phyloP scores from a whole-genome alignment of 2,888 invertebrate species.

The Chrysolina haemoptera region DNA sequence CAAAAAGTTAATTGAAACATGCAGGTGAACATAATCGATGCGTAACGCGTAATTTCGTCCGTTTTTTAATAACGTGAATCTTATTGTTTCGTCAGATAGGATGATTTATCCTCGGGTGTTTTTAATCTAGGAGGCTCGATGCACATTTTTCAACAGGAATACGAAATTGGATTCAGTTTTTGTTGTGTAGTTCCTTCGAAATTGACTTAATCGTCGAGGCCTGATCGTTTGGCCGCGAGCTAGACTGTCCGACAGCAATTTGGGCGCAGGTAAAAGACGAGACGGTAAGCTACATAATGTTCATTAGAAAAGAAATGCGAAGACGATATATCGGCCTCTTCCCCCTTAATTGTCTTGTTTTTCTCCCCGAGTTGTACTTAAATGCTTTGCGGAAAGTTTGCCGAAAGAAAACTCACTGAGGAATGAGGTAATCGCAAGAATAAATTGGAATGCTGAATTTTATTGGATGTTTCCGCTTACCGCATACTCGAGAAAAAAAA shows the following conservation, averaged over 20 bases:
- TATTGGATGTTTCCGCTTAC: background rate
- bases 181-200: conserved; percentile 63
- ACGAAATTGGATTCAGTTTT: conserved; percentile 66
- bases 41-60: conserved; percentile 47
- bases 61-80: conserved; percentile 32
- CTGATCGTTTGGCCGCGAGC: conserved; percentile 47
- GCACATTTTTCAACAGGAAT: conserved; percentile 58
- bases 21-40: conserved; percentile 50
- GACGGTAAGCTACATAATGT: conserved; percentile 53
- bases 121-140: conserved; percentile 53
- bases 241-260: conserved; percentile 55
- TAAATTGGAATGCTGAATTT: conserved; percentile 10
- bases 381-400: conserved; percentile 23
- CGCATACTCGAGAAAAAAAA: too few relatives aligned
- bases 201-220: conserved; percentile 62
- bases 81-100: conserved; percentile 45
- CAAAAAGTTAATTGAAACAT: conserved; percentile 47
- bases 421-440: background rate
- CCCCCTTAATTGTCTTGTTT: conserved; percentile 32
- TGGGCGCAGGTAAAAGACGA: conserved; percentile 50
- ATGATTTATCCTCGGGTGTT: conserved; percentile 55
- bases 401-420: conserved; percentile 2
- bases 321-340: conserved; percentile 8
- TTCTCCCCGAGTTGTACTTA: conserved; percentile 18
- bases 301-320: conserved; percentile 48